Base-by-base conservation (phyloP, 1,140 invertebrate species). In the Zaprionus taronus region DNA sequence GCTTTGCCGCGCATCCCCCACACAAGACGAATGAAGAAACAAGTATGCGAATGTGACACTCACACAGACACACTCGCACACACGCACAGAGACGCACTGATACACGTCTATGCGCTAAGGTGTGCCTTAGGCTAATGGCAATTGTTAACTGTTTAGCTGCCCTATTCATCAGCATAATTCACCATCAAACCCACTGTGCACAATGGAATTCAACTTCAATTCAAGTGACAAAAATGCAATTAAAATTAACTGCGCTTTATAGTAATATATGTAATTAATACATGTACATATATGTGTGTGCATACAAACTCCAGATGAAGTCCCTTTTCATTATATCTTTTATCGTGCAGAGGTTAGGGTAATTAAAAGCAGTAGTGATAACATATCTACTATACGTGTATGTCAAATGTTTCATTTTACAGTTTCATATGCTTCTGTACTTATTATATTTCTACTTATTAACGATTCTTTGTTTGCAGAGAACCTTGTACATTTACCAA, bases 1-100 rank as follows among this genome's bases (percentile, higher is more conserved):
- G 31, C 22, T 56, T 20, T 31, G n/a, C 12, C 36, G 17, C 24
- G 14, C 20, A 14, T 31, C 2, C 20, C 7, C 5, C 15, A 17
- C 24, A 22, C 20, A 63, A 47, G 34, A 47, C 38, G 58, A 47
- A 31, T 51, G 61, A 6, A 28, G 24, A 63, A 31, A 51, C 38
- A 26, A 31, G 20, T 61, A 51, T 24, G 47, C 47, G 47, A 24
- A 51, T 14, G 20, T 5, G 47, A 51, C 47, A 22, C 47, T 9
- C 47, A 24, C 47, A 51, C 47, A 24, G 28, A 7, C 28, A 28
- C 28, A 28, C 6, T 28, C 26, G 1, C 28, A 28, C 28, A 7
- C 1, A 28, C 7, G 2, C 7, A 28, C 28, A 26, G 17, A 49
- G 6, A 11, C 44, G 20, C 44, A 22, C 47, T 47, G n/a, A n/a